phyloP scores from a whole-genome alignment of 2,888 invertebrate genomes.

The Oligia strigilis region DNA sequence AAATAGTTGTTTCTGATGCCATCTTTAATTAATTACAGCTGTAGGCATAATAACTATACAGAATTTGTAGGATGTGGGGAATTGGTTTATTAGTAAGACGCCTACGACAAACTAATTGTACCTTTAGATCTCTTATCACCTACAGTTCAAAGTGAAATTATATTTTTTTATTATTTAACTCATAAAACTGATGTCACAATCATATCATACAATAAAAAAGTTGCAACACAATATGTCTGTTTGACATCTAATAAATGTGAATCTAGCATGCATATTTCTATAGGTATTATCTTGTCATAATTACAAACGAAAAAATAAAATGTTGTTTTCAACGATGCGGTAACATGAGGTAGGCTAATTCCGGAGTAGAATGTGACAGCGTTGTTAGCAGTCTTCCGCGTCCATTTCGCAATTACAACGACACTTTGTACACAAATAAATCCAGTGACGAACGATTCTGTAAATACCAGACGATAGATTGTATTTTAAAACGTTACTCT shows the following conservation, averaged over 20 bases:
- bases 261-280: background rate
- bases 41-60: background rate
- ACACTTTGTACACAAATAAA: conserved; percentile 75
- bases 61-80: background rate
- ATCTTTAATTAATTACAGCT: background rate
- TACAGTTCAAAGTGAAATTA: conserved; percentile 8
- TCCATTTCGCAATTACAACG: conserved; percentile 76
- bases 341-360: conserved; percentile 67
- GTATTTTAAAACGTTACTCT: conserved; percentile 35
- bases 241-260: too few species aligned
- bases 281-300: background rate
- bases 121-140: conserved; percentile 23
- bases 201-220: background rate
- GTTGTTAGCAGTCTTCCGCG: conserved; percentile 74
- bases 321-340: conserved; percentile 40
- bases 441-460: conserved; percentile 53
- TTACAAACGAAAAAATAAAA: conserved; percentile 30
- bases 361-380: conserved; percentile 64
- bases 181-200: background rate
- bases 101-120: background rate
- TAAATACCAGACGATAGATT: conserved; percentile 28
- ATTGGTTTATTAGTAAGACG: background rate
- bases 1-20: background rate
- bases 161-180: background rate
- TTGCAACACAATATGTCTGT: background rate